Base-by-base conservation (phyloP, 2,888 invertebrate genomes). In the Scaptodrosophila latifasciaeformis region DNA sequence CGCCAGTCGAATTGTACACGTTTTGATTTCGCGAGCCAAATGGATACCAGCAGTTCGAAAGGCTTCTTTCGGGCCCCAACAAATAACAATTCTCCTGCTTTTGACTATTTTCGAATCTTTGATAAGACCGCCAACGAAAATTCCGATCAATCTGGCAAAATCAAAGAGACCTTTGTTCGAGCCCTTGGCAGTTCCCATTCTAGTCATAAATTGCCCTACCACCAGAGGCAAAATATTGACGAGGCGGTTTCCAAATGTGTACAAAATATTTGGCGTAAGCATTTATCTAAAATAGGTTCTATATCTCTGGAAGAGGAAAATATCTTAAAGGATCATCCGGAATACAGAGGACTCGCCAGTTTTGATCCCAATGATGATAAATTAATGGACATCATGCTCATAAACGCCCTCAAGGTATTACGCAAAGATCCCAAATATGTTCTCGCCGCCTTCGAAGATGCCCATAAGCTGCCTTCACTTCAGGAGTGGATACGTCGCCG, bases 391-490 rank as follows among this genome's bases (percentile, higher is more conserved):
- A 24, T 45, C 7, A 52, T 76, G 40, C 49, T 78, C 2, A 10
- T 24, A 3, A 44, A 60, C 12, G 71, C 59, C 0, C 27, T 81
- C 1, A 15, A 35, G 2, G 30, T 60, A 24, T 47, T 79, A 39
- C 37, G 49, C 5, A 53, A 64, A 31, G 65, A 72, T 50, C 56
- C 55, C 2, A 72, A 68, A 29, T 74, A 58, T 47, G 76, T 81
- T 1, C 45, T 81, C n/a, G 76, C 68, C 12, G 43, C 62, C 1
- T 35, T 81, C 0, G 71, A 69, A 3, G 39, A 75, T 39, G 68
- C 59, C 0, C 60, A 78, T 37, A 59, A 68, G 17, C 29, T 65
- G n/a, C 74, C 76, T 1, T 35, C 67, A 2, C 24, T 81, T 2
- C 52, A 49, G 3, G 66, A 67, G 21, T 81, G 70, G 67, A 51